Evolutionary conservation across 1,140 invertebrate species (phyloP).

Genomic region (Yoshiicerus persimilis): DNA sequence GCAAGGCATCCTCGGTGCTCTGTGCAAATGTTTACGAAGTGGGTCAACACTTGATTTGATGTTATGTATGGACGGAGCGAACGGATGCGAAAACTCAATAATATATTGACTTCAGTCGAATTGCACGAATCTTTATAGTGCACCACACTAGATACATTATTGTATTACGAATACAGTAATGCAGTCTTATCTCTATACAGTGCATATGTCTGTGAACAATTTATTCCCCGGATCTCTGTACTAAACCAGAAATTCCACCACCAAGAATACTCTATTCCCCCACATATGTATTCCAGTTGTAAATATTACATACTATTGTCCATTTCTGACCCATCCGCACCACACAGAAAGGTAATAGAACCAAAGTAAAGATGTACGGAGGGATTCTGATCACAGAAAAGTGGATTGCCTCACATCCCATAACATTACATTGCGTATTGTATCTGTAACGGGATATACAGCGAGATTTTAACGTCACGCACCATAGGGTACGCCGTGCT

Average conservation of each 20-base stretch:
- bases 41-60: constrained; percentile 16
- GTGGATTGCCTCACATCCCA: background rate
- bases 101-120: background rate
- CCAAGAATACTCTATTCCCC: too few relatives aligned
- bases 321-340: background rate
- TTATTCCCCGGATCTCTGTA: background rate
- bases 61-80: constrained; percentile 8
- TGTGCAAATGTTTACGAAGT: background rate
- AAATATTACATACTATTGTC: background rate
- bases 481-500: too few relatives aligned
- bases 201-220: background rate
- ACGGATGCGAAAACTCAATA: background rate
- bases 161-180: background rate
- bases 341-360: background rate
- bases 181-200: background rate
- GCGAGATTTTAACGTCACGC: too few relatives aligned
- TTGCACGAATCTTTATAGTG: background rate
- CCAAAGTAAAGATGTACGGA: background rate
- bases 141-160: background rate
- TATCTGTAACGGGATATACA: background rate
- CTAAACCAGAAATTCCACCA: background rate
- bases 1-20: background rate
- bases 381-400: background rate
- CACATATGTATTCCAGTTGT: background rate
- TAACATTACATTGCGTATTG: background rate